A percentile compares a stretch with the other conserved stretches of the same genome.
Conservation (phyloP, 2,113 vertebrate genomes). For the Nyctereutes procyonoides region DNA sequence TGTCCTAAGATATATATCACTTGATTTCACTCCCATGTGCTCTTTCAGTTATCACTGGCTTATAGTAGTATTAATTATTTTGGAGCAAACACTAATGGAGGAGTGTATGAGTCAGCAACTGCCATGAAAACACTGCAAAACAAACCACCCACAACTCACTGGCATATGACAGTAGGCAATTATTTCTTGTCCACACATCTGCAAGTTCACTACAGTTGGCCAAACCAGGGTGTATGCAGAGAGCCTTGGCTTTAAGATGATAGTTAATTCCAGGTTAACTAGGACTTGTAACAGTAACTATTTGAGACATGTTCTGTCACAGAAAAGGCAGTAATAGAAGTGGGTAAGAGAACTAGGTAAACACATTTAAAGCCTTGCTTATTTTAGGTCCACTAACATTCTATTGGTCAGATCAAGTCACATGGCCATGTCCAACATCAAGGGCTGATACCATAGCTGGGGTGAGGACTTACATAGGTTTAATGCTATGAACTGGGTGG, state of each 20-base stretch:
- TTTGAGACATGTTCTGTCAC: neutral
- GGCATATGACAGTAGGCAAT: neutral
- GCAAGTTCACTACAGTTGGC: neutral
- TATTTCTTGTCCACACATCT: neutral
- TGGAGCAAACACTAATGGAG: neutral
- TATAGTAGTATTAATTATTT: slow-evolving; percentile 17
- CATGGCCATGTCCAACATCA: neutral
- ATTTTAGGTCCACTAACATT: neutral
- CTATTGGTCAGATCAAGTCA: neutral
- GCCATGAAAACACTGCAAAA: neutral
- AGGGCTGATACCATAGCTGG: too few relatives aligned
- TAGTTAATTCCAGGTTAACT: neutral
- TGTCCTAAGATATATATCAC: neutral
- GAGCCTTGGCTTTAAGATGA: neutral
- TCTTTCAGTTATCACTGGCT: neutral
- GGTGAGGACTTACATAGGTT: too few relatives aligned
- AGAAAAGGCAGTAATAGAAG: neutral
- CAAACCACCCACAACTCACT: neutral
- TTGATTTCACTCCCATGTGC: neutral
- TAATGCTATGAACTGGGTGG: neutral
- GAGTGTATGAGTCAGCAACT: neutral
- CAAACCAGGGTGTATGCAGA: neutral
- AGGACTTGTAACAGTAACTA: neutral
- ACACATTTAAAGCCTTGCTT: neutral
- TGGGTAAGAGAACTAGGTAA: neutral